phyloP scores from a whole-genome alignment of 2,113 vertebrate genomes.

The Anolis sagrei region DNA sequence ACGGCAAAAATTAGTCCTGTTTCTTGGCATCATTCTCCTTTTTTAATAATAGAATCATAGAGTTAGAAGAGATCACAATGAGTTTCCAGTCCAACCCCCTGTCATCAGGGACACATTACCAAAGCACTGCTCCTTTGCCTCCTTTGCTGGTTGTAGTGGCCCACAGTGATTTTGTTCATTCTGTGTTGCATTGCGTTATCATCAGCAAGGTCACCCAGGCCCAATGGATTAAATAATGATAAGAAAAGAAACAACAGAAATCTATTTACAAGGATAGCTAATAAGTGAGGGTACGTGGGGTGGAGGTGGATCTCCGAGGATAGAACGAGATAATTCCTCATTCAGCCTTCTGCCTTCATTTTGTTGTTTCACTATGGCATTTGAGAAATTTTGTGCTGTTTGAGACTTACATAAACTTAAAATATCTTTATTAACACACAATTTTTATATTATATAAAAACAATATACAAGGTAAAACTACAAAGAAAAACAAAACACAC shows the following conservation, averaged over 20 bases:
- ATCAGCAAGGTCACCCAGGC: background rate
- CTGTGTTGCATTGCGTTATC: background rate
- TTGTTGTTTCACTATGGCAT: background rate
- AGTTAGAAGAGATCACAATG: too few relatives aligned
- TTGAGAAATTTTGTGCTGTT: background rate
- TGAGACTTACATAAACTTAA: background rate
- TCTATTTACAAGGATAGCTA: background rate
- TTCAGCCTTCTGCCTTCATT: too few relatives aligned
- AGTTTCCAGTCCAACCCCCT: too few relatives aligned
- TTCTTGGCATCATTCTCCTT: background rate
- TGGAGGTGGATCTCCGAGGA: too few relatives aligned
- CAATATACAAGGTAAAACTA: too few relatives aligned
- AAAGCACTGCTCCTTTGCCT: background rate
- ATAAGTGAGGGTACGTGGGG: background rate
- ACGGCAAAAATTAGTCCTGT: too few relatives aligned
- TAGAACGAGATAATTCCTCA: too few relatives aligned
- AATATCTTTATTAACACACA: too few relatives aligned
- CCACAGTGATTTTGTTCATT: background rate
- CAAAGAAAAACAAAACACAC: too few relatives aligned
- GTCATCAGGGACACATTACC: too few relatives aligned
- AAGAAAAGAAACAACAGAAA: background rate
- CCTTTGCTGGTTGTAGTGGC: background rate
- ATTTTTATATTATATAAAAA: too few relatives aligned
- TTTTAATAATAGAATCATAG: background rate
- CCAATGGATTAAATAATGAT: background rate